Evolutionary conservation across 2,888 invertebrate species (phyloP).

Genomic region (Uropetala carovei): DNA sequence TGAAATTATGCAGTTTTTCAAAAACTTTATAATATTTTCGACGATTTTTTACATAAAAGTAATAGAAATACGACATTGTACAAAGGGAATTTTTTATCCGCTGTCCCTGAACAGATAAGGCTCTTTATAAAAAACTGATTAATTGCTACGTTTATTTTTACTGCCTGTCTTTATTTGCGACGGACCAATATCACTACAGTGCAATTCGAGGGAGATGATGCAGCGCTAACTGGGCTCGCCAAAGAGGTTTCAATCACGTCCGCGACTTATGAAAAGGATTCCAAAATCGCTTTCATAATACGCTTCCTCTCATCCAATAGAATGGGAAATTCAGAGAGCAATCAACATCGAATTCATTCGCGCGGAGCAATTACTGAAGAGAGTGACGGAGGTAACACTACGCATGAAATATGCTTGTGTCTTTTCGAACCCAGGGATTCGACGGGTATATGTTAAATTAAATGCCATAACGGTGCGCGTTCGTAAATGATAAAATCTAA

Average conservation of each 20-base stretch:
- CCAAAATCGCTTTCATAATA: neutral
- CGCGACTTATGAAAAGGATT: slow-evolving; percentile 9
- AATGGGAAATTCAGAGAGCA: slow-evolving; percentile 13
- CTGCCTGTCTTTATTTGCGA: no score
- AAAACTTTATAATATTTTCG: no score
- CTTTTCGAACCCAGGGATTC: neutral
- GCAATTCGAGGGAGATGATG: neutral
- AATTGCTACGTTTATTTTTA: no score
- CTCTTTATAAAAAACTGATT: no score
- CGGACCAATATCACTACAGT: no score
- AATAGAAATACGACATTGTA: no score
- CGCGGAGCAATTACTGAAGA: neutral
- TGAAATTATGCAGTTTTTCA: no score
- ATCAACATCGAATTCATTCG: slow-evolving; percentile 1
- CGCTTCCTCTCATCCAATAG: neutral
- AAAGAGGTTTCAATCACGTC: slow-evolving; percentile 23
- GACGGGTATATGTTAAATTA: neutral
- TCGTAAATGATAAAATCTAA: neutral
- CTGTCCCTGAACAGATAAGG: no score
- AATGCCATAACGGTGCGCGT: neutral
- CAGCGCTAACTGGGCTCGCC: neutral
- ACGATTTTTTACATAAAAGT: no score
- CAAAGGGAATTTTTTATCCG: no score
- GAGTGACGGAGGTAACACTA: neutral
- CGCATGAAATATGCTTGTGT: neutral